Conservation (phyloP, 1,140 invertebrate species). For the Magallana gigas region DNA sequence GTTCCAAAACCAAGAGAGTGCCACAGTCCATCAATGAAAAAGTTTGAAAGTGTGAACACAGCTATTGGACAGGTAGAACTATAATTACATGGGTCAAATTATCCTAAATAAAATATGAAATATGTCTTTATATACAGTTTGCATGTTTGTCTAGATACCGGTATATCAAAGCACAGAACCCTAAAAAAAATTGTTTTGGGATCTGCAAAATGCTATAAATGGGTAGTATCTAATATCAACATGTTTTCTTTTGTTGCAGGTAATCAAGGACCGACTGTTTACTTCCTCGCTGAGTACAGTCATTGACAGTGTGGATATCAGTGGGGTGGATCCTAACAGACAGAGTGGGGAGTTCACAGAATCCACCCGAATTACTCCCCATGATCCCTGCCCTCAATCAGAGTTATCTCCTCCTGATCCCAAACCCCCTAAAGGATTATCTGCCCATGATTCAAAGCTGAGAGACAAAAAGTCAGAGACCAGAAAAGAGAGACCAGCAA, state of each 20-base stretch:
- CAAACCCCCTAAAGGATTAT: neutral
- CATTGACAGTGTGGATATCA: conserved; percentile 66
- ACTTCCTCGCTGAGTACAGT: conserved; percentile 60
- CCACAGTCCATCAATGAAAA: conserved; percentile 35
- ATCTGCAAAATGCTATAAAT: too few relatives aligned
- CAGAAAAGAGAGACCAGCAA: neutral
- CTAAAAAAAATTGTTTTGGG: neutral
- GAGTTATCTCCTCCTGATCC: conserved; percentile 15
- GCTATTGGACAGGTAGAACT: conserved; percentile 63
- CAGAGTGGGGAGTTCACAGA: conserved; percentile 8
- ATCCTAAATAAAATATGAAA: too few relatives aligned
- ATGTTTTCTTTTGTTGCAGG: neutral
- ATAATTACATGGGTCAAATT: neutral
- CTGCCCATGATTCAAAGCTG: neutral
- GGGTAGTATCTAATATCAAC: neutral
- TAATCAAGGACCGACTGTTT: conserved; percentile 63
- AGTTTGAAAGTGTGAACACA: conserved; percentile 42
- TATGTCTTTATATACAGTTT: neutral
- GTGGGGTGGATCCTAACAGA: conserved; percentile 3
- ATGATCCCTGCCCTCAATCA: neutral
- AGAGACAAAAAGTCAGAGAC: neutral
- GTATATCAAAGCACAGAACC: neutral
- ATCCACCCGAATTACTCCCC: neutral
- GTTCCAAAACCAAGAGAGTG: conserved; percentile 38
- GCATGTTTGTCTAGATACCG: neutral